Percentiles rank a stretch among this genome's conserved stretches.
phyloP scores from a whole-genome alignment of 2,113 vertebrate species.

The Tychaedon coryphoeus region DNA sequence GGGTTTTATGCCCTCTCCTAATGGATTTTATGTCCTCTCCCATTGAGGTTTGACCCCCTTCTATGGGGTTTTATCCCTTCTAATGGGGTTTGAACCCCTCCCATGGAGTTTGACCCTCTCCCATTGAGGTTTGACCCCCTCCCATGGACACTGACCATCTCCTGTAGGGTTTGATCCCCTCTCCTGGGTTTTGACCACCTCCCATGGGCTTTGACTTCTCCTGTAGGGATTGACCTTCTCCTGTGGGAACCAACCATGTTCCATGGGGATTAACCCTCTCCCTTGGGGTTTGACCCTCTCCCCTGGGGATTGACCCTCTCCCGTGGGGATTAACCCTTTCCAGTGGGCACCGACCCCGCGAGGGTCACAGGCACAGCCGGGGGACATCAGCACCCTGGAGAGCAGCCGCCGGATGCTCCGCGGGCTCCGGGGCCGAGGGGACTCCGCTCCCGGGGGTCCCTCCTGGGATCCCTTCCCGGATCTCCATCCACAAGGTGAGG shows the following conservation, averaged over 20 bases:
- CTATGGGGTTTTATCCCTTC: too few relatives aligned
- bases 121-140: fast-evolving
- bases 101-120: fast-evolving
- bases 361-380: fast-evolving
- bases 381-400: background rate
- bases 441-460: too few relatives aligned
- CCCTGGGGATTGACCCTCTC: fast-evolving
- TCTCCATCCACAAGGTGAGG: fast-evolving
- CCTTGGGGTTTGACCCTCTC: background rate
- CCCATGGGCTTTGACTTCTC: background rate
- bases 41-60: too few relatives aligned
- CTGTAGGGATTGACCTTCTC: background rate
- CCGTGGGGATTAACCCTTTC: background rate
- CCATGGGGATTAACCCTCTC: background rate
- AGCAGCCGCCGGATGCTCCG: background rate
- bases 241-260: too few relatives aligned
- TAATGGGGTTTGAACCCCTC: fast-evolving
- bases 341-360: background rate
- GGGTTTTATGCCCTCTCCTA: fast-evolving
- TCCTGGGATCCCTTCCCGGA: background rate
- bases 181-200: background rate
- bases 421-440: fast-evolving
- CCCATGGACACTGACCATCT: too few relatives aligned
- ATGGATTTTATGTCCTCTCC: too few relatives aligned
- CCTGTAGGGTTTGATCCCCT: background rate